These are phyloP conservation scores for Capricornis sumatraensis DNA, from an alignment of 2,113 vertebrate genomes.

Conservation along the genomic window DNA sequence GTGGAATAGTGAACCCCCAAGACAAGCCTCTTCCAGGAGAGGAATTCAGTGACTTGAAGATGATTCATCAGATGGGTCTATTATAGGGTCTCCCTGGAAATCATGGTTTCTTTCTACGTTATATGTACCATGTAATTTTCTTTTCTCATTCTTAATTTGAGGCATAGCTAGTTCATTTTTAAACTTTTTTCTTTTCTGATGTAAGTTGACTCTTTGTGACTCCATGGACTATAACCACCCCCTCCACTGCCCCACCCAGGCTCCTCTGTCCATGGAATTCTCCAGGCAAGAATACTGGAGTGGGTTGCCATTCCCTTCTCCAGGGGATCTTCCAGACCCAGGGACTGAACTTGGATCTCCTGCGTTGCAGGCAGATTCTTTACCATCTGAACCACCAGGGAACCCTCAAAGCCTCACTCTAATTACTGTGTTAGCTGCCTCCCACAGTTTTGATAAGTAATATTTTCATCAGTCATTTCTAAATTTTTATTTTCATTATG, in stretches of 20 bases:
- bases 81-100: neutral
- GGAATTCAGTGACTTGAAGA: neutral
- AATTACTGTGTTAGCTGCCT: neutral
- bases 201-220: neutral
- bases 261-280: neutral
- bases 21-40: neutral
- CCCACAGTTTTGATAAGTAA: neutral
- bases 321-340: neutral
- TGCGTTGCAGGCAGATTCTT: neutral
- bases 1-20: neutral
- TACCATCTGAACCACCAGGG: neutral
- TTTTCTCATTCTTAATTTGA: neutral
- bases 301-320: neutral
- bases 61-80: neutral
- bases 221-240: neutral
- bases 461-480: neutral
- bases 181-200: neutral
- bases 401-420: neutral
- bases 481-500: neutral
- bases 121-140: neutral
- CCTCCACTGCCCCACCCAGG: neutral
- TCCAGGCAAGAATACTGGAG: neutral
- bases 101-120: neutral
- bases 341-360: neutral
- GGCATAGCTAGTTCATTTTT: neutral